phyloP scores from a whole-genome alignment of 2,797 vertebrate genomes.

The Apodemus agrarius region DNA sequence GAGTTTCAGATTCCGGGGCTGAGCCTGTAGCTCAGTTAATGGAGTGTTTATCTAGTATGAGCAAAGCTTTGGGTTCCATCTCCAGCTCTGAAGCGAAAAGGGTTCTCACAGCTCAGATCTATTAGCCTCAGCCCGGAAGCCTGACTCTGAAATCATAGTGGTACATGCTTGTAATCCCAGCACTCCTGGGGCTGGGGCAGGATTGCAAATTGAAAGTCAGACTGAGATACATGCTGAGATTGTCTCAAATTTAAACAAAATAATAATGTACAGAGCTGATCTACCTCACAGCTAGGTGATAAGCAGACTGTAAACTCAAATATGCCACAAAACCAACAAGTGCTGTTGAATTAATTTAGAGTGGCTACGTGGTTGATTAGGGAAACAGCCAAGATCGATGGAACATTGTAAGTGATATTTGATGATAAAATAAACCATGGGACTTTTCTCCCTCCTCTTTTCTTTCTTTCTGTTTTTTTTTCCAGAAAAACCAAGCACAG shows the following conservation, averaged over 20 bases:
- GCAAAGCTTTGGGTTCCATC: not conserved
- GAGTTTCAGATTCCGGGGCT: not conserved
- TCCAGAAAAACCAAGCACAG: not conserved
- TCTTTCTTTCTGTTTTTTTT: not conserved
- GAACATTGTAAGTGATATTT: constrained; percentile 28
- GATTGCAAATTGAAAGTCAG: not conserved
- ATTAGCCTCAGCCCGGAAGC: constrained; percentile 1
- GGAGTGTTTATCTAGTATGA: not conserved
- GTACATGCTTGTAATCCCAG: not conserved
- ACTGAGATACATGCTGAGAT: not conserved
- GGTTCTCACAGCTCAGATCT: not conserved
- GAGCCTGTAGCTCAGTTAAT: not conserved
- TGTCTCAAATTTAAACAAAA: constrained; percentile 3
- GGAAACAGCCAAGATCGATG: constrained; percentile 31
- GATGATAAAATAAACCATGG: constrained; percentile 34
- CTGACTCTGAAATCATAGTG: not conserved
- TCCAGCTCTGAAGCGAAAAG: not conserved
- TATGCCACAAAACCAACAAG: constrained; percentile 12
- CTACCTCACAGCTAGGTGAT: not conserved
- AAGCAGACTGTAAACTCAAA: constrained; percentile 23
- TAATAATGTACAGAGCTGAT: not conserved
- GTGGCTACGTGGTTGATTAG: not conserved
- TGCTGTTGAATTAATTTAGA: constrained; percentile 39
- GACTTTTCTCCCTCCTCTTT: not conserved
- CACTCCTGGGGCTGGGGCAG: not conserved